Evolutionary conservation across 2,113 vertebrate species (phyloP), one percentile per base, ranked within the genome.

Genomic region (Bubo bubo): DNA sequence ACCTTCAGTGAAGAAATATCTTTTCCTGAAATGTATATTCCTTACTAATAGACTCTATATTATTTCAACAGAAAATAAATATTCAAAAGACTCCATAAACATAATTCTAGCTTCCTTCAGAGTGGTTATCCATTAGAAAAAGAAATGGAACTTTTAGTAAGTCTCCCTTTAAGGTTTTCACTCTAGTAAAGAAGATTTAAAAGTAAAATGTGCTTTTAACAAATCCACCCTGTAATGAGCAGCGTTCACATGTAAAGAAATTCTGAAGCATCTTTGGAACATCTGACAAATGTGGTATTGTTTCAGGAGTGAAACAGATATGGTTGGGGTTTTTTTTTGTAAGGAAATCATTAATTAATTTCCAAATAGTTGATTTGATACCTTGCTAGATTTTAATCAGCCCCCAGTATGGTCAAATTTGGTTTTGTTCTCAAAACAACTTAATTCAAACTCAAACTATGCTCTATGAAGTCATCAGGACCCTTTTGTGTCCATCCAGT

Each of bases 41-140:
- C 85, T 94, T 73, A 95, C 39, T 87, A 94, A 88, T 39, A 94
- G 22, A 63, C 47, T 85, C n/a, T 67, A 49, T 91, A 35, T 95
- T 88, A 96, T 91, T 97, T 85, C 39, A 83, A 70, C n/a, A 89
- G 68, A 59, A 86, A 96, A 91, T 86, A 97, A 92, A 97, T 96
- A 98, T 93, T 93, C 86, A 90, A 70, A 93, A 92, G 84, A 60
- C 55, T 74, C 76, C 95, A 97, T 90, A 96, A 97, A 95, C 37
- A 75, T 90, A 91, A 95, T 71, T 97, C 86, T 87, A 93, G 82
- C 92, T 97, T 97, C 77, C 77, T 95, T 92, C 63, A 68, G 66
- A 95, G 60, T 70, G 52, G 27, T 93, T 91, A 93, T 64, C 79
- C 50, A 45, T 59, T 64, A 85, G 35, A 19, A 81, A 34, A 88